Conservation (phyloP, 2,113 vertebrate genomes). For the Lophochroa leadbeateri region DNA sequence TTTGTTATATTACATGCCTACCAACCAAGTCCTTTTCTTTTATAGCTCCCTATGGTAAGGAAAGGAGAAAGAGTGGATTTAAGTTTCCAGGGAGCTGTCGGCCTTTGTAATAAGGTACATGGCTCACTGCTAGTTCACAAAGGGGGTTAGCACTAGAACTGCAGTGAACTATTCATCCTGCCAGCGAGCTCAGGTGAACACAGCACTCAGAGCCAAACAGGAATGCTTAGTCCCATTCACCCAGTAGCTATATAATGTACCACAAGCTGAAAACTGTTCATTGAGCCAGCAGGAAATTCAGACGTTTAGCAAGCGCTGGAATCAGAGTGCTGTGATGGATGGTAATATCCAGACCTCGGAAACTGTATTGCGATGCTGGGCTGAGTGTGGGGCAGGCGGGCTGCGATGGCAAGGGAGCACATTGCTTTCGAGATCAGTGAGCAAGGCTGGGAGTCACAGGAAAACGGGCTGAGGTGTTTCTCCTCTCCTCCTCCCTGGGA, state of each 20-base stretch:
- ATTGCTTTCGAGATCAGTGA: background rate
- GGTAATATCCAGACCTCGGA: background rate
- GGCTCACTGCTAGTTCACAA: slow-evolving; percentile 64
- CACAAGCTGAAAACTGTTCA: slow-evolving; percentile 65
- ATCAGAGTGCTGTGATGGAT: slow-evolving; percentile 47
- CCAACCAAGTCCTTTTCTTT: slow-evolving; percentile 60
- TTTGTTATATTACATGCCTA: slow-evolving; percentile 60
- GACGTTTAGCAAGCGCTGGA: slow-evolving; percentile 33
- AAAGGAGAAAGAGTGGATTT: slow-evolving; percentile 50
- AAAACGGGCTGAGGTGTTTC: background rate
- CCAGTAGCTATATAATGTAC: slow-evolving; percentile 45
- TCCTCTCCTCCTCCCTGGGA: slow-evolving; percentile 11
- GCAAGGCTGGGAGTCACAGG: background rate
- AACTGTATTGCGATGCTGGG: background rate
- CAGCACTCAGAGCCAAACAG: slow-evolving; percentile 27
- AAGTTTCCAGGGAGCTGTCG: slow-evolving; percentile 61
- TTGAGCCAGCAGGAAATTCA: slow-evolving; percentile 61
- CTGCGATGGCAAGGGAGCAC: background rate
- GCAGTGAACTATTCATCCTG: slow-evolving; percentile 37
- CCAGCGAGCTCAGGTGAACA: slow-evolving; percentile 66
- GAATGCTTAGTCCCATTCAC: slow-evolving; percentile 52
- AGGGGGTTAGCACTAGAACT: slow-evolving; percentile 51
- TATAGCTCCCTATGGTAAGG: slow-evolving; percentile 25
- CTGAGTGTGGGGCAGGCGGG: background rate
- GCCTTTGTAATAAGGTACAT: slow-evolving; percentile 59